Conservation (phyloP, 53 echinoderm and acorn worm species). For the Mesocentrotus franciscanus region DNA sequence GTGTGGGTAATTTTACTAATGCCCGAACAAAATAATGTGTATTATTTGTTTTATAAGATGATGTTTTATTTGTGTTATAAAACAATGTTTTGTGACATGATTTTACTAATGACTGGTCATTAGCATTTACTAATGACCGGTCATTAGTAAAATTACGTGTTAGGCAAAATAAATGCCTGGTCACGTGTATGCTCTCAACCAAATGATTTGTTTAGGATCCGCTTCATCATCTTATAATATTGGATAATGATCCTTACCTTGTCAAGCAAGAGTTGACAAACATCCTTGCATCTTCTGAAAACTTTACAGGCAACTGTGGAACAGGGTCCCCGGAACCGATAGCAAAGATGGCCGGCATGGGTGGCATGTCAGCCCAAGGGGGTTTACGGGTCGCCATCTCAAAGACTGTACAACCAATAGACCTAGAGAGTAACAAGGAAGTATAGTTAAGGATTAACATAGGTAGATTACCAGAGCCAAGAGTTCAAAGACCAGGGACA, state of each 20-base stretch:
- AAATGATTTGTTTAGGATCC: no score
- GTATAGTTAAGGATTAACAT: not conserved
- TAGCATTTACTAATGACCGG: no score
- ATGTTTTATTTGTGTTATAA: no score
- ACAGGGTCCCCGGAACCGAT: conserved; percentile 89
- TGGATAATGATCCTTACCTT: conserved; percentile 63
- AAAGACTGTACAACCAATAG: conserved; percentile 97
- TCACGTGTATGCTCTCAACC: no score
- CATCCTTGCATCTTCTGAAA: conserved; percentile 81
- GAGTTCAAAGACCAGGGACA: not conserved
- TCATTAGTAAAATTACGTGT: no score
- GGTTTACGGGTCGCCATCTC: conserved; percentile 98
- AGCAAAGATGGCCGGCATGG: conserved; percentile 97
- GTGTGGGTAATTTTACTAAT: no score
- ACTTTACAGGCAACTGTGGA: conserved; percentile 88
- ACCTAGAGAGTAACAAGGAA: conserved; percentile 69
- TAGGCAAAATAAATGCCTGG: no score
- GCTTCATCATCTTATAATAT: no score
- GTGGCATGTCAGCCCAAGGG: conserved; percentile 97
- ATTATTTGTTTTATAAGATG: no score
- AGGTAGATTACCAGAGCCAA: not conserved
- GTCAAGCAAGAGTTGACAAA: conserved; percentile 92
- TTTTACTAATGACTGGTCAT: no score
- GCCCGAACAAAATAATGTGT: no score
- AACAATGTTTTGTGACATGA: no score